Base-by-base conservation (phyloP, 2,888 invertebrate species). In the Callosobruchus maculatus region DNA sequence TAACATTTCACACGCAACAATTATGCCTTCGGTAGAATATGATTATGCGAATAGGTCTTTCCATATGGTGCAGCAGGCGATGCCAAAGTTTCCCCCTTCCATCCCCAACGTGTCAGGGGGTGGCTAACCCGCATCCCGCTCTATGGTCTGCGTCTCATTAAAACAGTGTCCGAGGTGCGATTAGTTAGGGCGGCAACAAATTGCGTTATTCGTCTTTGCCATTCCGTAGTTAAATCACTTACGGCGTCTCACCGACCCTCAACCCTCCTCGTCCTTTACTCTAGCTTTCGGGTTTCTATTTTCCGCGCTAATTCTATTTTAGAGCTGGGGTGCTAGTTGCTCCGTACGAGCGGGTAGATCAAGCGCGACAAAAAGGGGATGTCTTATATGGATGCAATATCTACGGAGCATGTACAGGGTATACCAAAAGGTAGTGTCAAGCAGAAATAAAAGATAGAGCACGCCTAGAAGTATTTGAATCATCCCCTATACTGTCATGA, bases 151-250 rank as follows among this genome's bases (percentile, higher is more conserved):
- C 86, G 83, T 85, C 85, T 87, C 87, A 87, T 87, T 87, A 87
- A 87, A 87, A 87, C 86, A 86, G 86, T 87, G 87, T 87, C 87
- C 87, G 84, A 84, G 87, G 86, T 84, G 84, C 87, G 86, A 87
- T 87, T 87, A 87, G 87, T 87, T 86, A 84, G 82, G 83, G 81
- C 26, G 84, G 80, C 83, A 86, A 87, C 87, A 87, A 87, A 87
- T 87, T 87, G 86, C 87, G 86, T 87, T 87, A 87, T 87, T 86
- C 86, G 87, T 87, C 87, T 87, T 87, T 87, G 87, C 87, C 87
- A 87, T 79, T 80, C 78, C 77, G 76, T 79, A 80, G 81, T 82
- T 82, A 80, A 82, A 82, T 81, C 80, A 81, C 81, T 80, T 80
- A 79, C 79, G 72, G 72, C 74, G 49, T 49, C 49, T 49, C 49